These are phyloP conservation scores for Conopomorpha cramerella DNA, from an alignment of 1,140 invertebrate species.

Conservation along the genomic window DNA sequence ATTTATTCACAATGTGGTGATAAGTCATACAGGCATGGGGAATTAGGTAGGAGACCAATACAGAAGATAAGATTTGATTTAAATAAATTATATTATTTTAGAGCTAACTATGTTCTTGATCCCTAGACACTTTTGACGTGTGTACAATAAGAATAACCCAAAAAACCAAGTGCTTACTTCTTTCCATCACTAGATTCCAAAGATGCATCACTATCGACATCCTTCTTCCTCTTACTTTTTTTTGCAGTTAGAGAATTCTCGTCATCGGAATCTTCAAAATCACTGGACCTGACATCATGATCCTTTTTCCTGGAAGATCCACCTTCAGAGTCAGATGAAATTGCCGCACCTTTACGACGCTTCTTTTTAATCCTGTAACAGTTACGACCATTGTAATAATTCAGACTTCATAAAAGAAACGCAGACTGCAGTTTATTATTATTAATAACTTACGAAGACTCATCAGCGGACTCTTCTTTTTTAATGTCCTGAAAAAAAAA, in stretches of 20 bases:
- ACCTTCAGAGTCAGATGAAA: conserved; percentile 39
- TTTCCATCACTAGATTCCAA: conserved; percentile 17
- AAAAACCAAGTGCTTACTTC: no score
- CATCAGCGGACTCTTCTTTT: conserved; percentile 19
- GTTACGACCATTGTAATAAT: no score
- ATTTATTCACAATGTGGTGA: no score
- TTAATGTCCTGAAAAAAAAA: conserved; percentile 14
- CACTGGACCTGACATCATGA: conserved; percentile 16
- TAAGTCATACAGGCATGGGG: no score
- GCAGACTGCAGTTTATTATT: no score
- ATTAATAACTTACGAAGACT: conserved; percentile 27
- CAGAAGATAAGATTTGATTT: no score
- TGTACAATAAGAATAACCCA: no score
- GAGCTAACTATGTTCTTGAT: no score
- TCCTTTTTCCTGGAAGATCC: conserved; percentile 24
- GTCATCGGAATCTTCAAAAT: conserved; percentile 40
- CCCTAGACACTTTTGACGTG: no score
- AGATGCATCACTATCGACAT: conserved; percentile 28
- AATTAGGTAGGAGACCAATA: no score
- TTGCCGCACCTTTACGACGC: conserved; percentile 29
- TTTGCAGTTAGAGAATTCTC: conserved; percentile 24
- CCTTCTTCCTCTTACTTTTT: conserved; percentile 26
- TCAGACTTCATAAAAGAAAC: no score
- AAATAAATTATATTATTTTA: no score
- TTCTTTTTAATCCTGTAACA: conserved; percentile 26